Evolutionary conservation across 2,888 invertebrate species (phyloP), one percentile per base, ranked within the genome.

Genomic region (Escarpia spicata): DNA sequence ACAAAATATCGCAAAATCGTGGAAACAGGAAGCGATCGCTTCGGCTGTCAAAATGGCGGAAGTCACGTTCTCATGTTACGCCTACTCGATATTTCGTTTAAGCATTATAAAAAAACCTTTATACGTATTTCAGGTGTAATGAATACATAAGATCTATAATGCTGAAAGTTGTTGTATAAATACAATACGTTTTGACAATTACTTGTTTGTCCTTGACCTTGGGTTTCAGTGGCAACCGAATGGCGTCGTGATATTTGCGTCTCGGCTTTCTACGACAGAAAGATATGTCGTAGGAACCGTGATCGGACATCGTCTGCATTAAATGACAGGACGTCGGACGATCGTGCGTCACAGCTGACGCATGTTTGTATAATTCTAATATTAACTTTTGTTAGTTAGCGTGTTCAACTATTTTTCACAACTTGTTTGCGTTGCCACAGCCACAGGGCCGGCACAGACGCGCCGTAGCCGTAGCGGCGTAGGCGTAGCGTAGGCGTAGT

Each of bases 1-100:
- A 75, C 26, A 75, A n/a, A 75, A 26, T 75, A 75, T 75, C 75
- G n/a, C n/a, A 75, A 75, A 75, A 75, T 75, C 75, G 75, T 75
- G 75, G 75, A 75, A 75, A 75, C 75, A 75, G 75, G 75, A 75
- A 75, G 6, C 75, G 75, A 19, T 75, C 75, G 26, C n/a, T 75
- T 75, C 75, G 75, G 75, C 75, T 75, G 75, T 75, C 75, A 75
- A 75, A 75, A 75, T 75, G 75, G 75, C 75, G 75, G 75, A 75
- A 75, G 75, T 75, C 75, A n/a, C 75, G 75, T 75, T 75, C 75
- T 75, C 75, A 75, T 26, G 75, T 75, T 75, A 75, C 75, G 19
- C 75, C 75, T 75, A 26, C 26, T 75, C 75, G 26, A 26, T 75
- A 75, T 75, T 75, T 75, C 75, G 75, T 75, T 75, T 75, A 37